These are phyloP conservation scores for Sisor rabdophorus DNA, from an alignment of 2,113 vertebrate genomes.

Conservation along the genomic window DNA sequence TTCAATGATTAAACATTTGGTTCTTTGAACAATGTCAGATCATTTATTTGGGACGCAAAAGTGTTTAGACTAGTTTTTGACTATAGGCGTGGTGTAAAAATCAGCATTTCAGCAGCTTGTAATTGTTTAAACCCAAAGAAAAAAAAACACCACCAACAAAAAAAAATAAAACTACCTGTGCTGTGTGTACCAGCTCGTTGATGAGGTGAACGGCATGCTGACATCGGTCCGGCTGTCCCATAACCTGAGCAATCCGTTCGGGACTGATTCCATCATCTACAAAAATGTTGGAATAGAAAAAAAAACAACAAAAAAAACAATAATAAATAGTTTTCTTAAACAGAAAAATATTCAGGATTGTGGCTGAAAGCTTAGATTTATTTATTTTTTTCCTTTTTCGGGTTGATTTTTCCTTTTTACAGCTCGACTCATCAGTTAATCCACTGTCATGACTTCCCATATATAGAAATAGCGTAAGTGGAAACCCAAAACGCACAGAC, in stretches of 20 bases:
- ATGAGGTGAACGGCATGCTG: slow-evolving; percentile 94
- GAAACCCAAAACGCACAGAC: too few relatives aligned
- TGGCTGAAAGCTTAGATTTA: too few relatives aligned
- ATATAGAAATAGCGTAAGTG: neutral
- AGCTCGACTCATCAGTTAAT: neutral
- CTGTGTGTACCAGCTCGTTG: slow-evolving; percentile 91
- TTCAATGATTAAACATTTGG: too few relatives aligned
- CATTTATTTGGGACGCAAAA: neutral
- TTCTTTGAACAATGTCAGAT: too few relatives aligned
- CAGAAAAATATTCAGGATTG: too few relatives aligned
- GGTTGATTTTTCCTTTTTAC: too few relatives aligned
- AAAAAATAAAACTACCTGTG: slow-evolving; percentile 74
- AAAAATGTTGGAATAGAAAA: neutral
- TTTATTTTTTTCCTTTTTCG: too few relatives aligned
- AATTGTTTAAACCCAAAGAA: too few relatives aligned
- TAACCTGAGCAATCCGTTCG: slow-evolving; percentile 91
- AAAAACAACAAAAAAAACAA: too few relatives aligned
- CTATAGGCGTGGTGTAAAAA: neutral
- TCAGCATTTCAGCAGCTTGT: neutral
- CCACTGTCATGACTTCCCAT: neutral
- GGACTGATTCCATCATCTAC: slow-evolving; percentile 93
- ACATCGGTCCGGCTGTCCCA: slow-evolving; percentile 93
- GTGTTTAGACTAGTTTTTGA: neutral
- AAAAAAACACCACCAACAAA: too few relatives aligned
- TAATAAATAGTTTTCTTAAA: too few relatives aligned